These are phyloP conservation scores for Pammene aurita DNA, from an alignment of 2,888 invertebrate species.

Conservation along the genomic window DNA sequence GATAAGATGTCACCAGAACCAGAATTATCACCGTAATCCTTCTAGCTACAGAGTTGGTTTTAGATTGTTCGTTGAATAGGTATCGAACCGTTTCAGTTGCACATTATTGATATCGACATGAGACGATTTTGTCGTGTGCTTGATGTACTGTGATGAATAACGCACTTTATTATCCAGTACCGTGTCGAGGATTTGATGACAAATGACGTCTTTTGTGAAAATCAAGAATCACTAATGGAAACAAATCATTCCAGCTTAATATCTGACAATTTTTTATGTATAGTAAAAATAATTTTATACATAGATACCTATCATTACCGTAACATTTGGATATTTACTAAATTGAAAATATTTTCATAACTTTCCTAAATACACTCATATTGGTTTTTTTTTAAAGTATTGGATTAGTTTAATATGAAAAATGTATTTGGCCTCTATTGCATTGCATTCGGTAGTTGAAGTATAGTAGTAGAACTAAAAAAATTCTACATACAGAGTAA, in stretches of 20 bases:
- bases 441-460: too few relatives aligned
- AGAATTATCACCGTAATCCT: slow-evolving; percentile 35
- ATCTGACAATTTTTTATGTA: background rate
- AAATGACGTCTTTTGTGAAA: background rate
- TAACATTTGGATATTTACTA: too few relatives aligned
- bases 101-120: slow-evolving; percentile 49
- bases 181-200: slow-evolving; percentile 11
- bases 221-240: background rate
- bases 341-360: too few relatives aligned
- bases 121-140: slow-evolving; percentile 47
- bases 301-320: too few relatives aligned
- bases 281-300: too few relatives aligned
- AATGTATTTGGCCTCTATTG: too few relatives aligned
- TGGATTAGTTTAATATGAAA: too few relatives aligned
- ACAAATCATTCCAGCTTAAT: background rate
- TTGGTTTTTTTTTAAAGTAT: too few relatives aligned
- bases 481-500: too few relatives aligned
- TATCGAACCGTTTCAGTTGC: slow-evolving; percentile 42
- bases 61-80: slow-evolving; percentile 40
- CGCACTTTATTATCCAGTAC: slow-evolving; percentile 30
- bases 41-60: slow-evolving; percentile 33
- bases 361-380: too few relatives aligned
- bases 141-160: slow-evolving; percentile 46
- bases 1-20: slow-evolving; percentile 41
- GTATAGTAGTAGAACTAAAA: too few relatives aligned